Conservation (phyloP, 2,113 vertebrate genomes). For the Tenrec ecaudatus region DNA sequence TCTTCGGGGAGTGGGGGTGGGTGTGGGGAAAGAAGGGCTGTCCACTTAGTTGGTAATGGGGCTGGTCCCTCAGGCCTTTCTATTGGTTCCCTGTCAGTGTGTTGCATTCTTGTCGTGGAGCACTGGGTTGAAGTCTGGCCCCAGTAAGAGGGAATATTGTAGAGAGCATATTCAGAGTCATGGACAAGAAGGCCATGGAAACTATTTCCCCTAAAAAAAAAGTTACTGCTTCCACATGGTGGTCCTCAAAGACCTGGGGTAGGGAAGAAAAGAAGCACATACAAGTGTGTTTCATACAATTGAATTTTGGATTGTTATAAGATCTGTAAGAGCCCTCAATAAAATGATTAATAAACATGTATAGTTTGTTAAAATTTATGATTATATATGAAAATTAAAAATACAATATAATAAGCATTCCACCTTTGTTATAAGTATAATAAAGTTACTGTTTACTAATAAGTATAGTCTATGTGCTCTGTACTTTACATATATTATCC, state of each 20-base stretch:
- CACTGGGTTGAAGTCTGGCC: too few relatives aligned
- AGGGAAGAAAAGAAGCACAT: constrained; percentile 49
- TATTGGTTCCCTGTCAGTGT: too few relatives aligned
- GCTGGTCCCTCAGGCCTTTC: too few relatives aligned
- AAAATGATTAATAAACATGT: neutral
- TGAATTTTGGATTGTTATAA: too few relatives aligned
- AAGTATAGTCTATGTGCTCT: neutral
- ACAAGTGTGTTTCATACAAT: too few relatives aligned
- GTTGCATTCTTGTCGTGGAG: too few relatives aligned
- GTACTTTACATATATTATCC: constrained; percentile 11
- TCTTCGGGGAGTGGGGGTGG: too few relatives aligned
- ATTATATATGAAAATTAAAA: neutral
- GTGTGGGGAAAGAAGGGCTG: too few relatives aligned
- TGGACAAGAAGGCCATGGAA: constrained; percentile 96
- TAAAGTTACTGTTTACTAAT: constrained; percentile 51
- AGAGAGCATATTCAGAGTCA: constrained; percentile 95
- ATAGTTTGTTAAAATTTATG: constrained; percentile 50
- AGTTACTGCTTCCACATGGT: constrained; percentile 95
- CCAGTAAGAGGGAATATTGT: constrained; percentile 90
- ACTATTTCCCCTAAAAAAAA: constrained; percentile 93
- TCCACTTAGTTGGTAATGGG: too few relatives aligned
- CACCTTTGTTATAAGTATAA: constrained; percentile 26
- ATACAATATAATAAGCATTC: neutral
- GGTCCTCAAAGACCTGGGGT: constrained; percentile 94
- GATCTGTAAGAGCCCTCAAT: too few relatives aligned